Percentiles rank a stretch among this genome's conserved stretches.
Evolutionary conservation across 2,888 invertebrate genomes (phyloP).

Genomic region (Eugnorisma glareosa): DNA sequence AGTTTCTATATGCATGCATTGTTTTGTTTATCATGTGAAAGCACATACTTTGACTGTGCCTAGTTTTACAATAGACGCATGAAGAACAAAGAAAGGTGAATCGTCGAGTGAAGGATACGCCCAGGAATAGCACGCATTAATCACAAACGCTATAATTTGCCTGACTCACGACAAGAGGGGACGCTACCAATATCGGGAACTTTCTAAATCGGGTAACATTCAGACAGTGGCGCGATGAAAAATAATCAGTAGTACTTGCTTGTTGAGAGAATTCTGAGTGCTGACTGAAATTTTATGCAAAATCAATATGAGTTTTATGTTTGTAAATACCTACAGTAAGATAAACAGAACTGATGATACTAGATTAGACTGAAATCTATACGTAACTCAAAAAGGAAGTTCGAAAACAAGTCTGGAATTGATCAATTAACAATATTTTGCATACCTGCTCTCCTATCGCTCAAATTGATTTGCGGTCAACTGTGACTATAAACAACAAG

Average conservation of each 20-base stretch:
- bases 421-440: background rate
- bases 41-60: constrained; percentile 2
- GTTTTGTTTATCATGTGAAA: constrained; percentile 8
- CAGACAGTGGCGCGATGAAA: constrained; percentile 68
- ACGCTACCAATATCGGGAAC: constrained; percentile 82
- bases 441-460: constrained; percentile 1
- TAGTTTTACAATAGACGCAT: constrained; percentile 65
- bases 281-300: constrained; percentile 58
- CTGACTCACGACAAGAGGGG: constrained; percentile 88
- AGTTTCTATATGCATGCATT: background rate
- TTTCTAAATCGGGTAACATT: constrained; percentile 87
- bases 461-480: constrained; percentile 34
- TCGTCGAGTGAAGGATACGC: constrained; percentile 77
- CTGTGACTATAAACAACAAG: constrained; percentile 11
- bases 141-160: constrained; percentile 88
- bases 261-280: constrained; percentile 63
- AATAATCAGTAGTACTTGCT: constrained; percentile 73
- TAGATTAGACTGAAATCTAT: no score
- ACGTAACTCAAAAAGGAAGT: background rate
- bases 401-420: background rate
- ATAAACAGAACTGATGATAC: background rate
- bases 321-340: background rate
- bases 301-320: constrained; percentile 13
- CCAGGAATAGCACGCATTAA: constrained; percentile 88
- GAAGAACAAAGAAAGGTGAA: constrained; percentile 82